Conservation (phyloP, 2,113 vertebrate species). For the Pteruthius melanotis region DNA sequence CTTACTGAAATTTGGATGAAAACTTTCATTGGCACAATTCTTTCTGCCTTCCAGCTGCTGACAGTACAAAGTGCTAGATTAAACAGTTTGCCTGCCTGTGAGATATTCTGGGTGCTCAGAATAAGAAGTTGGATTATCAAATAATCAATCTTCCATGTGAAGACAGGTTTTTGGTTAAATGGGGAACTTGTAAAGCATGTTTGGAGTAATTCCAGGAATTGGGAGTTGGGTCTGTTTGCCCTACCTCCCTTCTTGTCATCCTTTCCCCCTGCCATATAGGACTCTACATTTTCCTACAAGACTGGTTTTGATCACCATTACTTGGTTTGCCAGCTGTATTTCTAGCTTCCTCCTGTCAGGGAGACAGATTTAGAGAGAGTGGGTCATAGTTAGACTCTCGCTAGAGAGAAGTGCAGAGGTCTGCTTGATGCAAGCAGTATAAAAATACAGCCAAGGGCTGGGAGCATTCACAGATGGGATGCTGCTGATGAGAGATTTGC, state of each 20-base stretch:
- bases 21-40: background rate
- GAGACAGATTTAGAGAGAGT: background rate
- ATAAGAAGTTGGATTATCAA: background rate
- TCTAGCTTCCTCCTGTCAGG: background rate
- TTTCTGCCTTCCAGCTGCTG: background rate
- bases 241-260: background rate
- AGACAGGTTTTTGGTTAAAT: background rate
- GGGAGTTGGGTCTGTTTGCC: background rate
- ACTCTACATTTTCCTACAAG: background rate
- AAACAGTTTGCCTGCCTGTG: background rate
- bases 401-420: background rate
- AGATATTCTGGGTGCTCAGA: background rate
- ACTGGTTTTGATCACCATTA: background rate
- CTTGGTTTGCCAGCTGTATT: background rate
- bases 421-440: background rate
- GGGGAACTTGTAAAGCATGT: background rate
- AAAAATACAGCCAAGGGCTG: background rate
- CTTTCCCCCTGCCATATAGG: background rate
- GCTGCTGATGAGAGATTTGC: background rate
- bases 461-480: background rate
- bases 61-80: background rate
- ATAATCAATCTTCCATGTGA: background rate
- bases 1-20: background rate
- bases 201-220: background rate
- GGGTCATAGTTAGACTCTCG: background rate